Evolutionary conservation across 1,140 invertebrate genomes (phyloP).

Genomic region (Bombus ignitus): DNA sequence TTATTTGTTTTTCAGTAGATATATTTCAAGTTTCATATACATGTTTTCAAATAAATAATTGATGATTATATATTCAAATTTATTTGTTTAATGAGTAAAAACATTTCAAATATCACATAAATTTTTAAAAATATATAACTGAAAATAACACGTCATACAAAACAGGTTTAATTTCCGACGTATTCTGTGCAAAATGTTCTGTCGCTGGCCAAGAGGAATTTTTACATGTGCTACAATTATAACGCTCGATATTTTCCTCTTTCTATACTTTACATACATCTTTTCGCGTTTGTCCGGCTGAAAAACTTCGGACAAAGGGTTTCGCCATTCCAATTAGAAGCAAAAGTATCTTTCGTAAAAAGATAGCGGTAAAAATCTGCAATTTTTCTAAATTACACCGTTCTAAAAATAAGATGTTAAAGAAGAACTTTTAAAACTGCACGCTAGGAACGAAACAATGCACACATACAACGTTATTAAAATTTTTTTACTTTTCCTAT

Average conservation of each 20-base stretch:
- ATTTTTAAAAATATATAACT: not conserved
- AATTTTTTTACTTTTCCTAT: not conserved
- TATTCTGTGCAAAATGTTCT: not conserved
- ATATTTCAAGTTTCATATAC: no score
- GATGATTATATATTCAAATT: no score
- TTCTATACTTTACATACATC: not conserved
- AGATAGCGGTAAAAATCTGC: not conserved
- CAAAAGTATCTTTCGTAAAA: not conserved
- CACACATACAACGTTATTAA: no score
- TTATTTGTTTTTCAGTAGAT: no score
- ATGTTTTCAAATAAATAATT: no score
- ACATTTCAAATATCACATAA: not conserved
- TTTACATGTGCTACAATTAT: not conserved
- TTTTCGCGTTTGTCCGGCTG: not conserved
- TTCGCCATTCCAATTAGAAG: not conserved
- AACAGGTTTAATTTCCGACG: not conserved
- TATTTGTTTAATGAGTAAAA: no score
- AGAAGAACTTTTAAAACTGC: not conserved
- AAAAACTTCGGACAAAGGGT: constrained; percentile 9
- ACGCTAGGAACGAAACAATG: no score
- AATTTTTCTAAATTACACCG: not conserved
- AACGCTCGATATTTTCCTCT: not conserved
- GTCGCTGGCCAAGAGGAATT: not conserved
- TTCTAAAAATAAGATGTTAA: not conserved
- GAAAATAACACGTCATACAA: not conserved